phyloP scores from a whole-genome alignment of 2,113 vertebrate species.

The Neolamprologus hecqui region DNA sequence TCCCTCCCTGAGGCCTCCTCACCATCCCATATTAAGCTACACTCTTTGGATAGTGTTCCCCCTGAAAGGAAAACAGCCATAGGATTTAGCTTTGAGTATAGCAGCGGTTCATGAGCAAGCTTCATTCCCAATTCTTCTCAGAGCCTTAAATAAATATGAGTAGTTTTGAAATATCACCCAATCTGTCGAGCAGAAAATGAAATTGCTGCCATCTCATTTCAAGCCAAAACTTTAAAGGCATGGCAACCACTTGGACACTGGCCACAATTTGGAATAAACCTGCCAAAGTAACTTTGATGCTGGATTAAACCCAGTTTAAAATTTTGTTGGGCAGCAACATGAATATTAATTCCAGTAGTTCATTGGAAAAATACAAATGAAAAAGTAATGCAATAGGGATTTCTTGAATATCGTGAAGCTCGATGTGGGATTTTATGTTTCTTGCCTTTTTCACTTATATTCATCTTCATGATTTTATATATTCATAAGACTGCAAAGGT shows the following conservation, averaged over 20 bases:
- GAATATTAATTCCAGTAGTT: background rate
- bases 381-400: background rate
- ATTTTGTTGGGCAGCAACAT: background rate
- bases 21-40: constrained; percentile 53
- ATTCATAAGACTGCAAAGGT: background rate
- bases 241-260: background rate
- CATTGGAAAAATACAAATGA: background rate
- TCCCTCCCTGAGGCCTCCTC: constrained; percentile 50
- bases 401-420: constrained; percentile 12
- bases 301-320: background rate
- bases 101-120: constrained; percentile 21
- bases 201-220: background rate
- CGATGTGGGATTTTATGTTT: background rate
- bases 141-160: constrained; percentile 44
- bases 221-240: background rate
- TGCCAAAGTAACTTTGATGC: background rate
- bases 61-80: constrained; percentile 40
- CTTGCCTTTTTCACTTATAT: constrained; percentile 9
- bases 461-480: constrained; percentile 24
- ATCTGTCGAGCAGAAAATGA: constrained; percentile 29
- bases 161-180: constrained; percentile 46
- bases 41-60: constrained; percentile 58
- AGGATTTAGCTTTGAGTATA: constrained; percentile 18
- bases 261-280: background rate
- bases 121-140: constrained; percentile 35